Evolutionary conservation across 2,113 vertebrate species (phyloP), one percentile per base, ranked within the genome.

Genomic region (Oceanites oceanicus): DNA sequence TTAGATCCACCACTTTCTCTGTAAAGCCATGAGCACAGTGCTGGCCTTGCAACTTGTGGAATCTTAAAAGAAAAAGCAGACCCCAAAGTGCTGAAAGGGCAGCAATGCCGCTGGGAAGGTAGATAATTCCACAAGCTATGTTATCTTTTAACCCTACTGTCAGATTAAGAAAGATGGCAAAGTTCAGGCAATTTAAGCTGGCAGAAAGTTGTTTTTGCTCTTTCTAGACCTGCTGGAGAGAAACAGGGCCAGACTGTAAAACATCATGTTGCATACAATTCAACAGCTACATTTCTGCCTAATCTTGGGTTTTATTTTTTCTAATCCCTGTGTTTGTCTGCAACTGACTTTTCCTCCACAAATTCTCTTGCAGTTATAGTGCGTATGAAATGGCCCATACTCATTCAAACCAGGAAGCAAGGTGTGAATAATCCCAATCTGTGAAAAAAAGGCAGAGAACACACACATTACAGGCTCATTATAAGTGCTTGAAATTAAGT

Each of bases 21-120:
- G 23, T 26, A 87, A 83, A 86, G 68, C 77, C 77, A 32, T 4
- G 50, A 94, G 68, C 3, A 5, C 59, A 93, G 32, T 36, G 86
- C 74, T 95, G 87, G 61, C 72, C 67, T 75, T 93, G 85, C 91
- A 94, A 44, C 92, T 87, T 59, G 79, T 71, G 52, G 87, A 94
- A 75, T 61, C 63, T 74, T 53, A 66, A 67, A 88, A 87, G 52
- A 83, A 89, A 91, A 93, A 91, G 70, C 62, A 94, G 91, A 82
- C 9, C 61, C 61, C 50, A 47, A 82, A 89, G 58, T 66, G 77
- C 65, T 91, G 89, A 94, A 92, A 87, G 62, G 36, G 11, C 38
- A 84, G 44, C 4, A 5, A 78, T n/a, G 38, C 42, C 85, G 79
- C 81, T 82, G 78, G 70, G 79, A 92, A 92, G 56, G 70, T 1